A percentile compares a stretch with the other conserved stretches of the same genome.
Evolutionary conservation across 2,797 vertebrate genomes (phyloP).

Genomic region (Alauda arvensis): DNA sequence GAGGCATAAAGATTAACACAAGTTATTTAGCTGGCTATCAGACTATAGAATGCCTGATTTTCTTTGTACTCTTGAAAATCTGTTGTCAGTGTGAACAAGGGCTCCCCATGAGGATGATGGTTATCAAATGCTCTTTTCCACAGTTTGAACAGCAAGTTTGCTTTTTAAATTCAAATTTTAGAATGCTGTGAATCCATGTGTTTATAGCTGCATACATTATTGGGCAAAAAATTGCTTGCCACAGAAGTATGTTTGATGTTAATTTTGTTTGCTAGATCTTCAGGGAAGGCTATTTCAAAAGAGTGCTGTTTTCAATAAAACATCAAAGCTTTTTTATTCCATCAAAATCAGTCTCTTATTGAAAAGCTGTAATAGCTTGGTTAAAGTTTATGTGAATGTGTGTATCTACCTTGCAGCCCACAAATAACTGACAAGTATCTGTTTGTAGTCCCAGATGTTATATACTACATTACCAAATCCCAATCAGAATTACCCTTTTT

Average conservation of each 20-base stretch:
- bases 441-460: background rate
- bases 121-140: background rate
- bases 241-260: background rate
- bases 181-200: background rate
- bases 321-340: background rate
- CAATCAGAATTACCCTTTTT: background rate
- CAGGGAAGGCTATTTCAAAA: background rate
- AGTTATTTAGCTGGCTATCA: background rate
- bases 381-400: background rate
- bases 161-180: background rate
- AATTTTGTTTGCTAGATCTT: conserved; percentile 13
- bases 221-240: background rate
- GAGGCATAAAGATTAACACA: background rate
- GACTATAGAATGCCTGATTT: background rate
- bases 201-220: background rate
- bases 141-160: background rate
- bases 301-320: background rate
- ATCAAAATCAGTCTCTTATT: background rate
- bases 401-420: background rate
- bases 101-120: background rate
- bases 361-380: background rate
- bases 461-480: background rate
- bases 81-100: background rate
- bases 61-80: background rate
- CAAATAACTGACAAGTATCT: background rate